Conservation (phyloP, 2,797 vertebrate genomes). For the Phrynocephalus vlangalii region DNA sequence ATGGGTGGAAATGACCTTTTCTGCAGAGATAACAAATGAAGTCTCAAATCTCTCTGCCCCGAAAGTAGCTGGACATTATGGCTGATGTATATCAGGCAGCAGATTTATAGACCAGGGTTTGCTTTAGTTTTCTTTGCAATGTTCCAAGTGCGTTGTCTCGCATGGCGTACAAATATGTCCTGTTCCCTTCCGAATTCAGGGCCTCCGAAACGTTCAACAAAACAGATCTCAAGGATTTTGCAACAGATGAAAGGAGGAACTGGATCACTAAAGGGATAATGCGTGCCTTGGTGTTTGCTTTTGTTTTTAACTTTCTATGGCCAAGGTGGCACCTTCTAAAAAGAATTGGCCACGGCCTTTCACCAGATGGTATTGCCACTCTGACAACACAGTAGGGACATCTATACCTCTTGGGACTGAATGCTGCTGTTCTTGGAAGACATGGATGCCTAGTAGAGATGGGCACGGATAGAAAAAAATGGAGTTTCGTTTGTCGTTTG, state of each 20-base stretch:
- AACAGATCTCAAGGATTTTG: background rate
- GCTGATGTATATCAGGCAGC: slow-evolving; percentile 38
- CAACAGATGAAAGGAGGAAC: background rate
- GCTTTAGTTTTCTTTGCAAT: slow-evolving; percentile 12
- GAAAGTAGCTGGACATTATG: slow-evolving; percentile 57
- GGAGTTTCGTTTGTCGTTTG: no score
- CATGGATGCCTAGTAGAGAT: no score
- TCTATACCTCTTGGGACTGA: no score
- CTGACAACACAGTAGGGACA: no score
- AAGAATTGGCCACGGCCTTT: no score
- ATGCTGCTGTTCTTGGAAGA: no score
- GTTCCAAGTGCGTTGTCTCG: slow-evolving; percentile 11
- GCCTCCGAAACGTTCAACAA: background rate
- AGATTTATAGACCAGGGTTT: slow-evolving; percentile 5
- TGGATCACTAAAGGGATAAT: no score
- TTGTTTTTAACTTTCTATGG: no score
- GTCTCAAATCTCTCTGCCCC: slow-evolving; percentile 54
- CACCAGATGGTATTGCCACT: background rate
- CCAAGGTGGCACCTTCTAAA: no score
- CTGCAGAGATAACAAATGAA: slow-evolving; percentile 63
- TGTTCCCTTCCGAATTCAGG: background rate
- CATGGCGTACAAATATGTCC: background rate
- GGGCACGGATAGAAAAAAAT: no score
- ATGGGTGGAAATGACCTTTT: slow-evolving; percentile 65
- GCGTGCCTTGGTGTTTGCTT: no score